Evolutionary conservation across 2,797 vertebrate genomes (phyloP), one percentile per base, ranked within the genome.

Genomic region (Sciurus carolinensis): DNA sequence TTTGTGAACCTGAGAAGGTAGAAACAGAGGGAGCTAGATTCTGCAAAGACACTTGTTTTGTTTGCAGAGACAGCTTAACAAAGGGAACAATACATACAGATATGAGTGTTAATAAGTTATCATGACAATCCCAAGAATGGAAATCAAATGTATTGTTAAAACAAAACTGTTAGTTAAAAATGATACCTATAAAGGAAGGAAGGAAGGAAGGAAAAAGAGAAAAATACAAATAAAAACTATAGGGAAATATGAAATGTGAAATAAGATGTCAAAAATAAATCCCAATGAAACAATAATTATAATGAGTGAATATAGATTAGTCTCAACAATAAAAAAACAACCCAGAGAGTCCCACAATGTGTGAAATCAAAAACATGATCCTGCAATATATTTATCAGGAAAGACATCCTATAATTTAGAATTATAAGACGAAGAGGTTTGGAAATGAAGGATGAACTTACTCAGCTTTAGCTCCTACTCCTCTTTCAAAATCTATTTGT

Each of bases 401-500:
- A 42, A 79, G 44, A 86, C 1, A 80, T 22, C 7, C 20, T 57
- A 57, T 57, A 62, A 79, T 75, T 44, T 79, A 54, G 57, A 54
- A 52, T 91, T 90, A 42, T 71, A 59, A 3, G 7, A n/a, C 64
- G 24, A 57, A 71, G 17, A 71, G 18, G 15, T 44, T 72, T 73
- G 24, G n/a, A 91, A 91, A 20, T 85, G 15, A 96, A 72, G 33
- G 36, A 28, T 54, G 4, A 64, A 24, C 39, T 44, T 52, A n/a
- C 80, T 59, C 0, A 39, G 57, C 28, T 84, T 91, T 87, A 88
- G 20, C 36, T 80, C 15, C 5, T 4, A 77, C 39, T 13, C 39
- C 66, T 39, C 42, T 42, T 72, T 67, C 26, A 17, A 87, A 85
- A 95, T 73, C 4, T 82, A n/a, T 91, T 89, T 81, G 77, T 82